Conservation (phyloP, 2,888 invertebrate species). For the Erynnis tages region DNA sequence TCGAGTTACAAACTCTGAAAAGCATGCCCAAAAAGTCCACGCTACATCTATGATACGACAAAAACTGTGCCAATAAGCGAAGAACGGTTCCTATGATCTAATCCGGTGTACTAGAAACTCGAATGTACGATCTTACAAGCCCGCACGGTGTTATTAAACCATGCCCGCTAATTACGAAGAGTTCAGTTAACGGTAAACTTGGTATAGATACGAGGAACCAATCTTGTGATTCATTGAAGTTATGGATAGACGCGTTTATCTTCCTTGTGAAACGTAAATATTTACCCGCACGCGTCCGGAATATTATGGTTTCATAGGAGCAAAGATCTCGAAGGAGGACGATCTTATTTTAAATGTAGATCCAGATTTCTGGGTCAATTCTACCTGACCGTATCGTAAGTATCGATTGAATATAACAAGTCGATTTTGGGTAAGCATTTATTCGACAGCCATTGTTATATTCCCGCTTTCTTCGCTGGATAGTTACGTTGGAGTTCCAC, state of each 20-base stretch:
- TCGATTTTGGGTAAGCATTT: background rate
- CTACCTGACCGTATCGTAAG: constrained; percentile 3
- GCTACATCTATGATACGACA: too few species aligned
- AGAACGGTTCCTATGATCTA: background rate
- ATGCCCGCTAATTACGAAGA: constrained; percentile 26
- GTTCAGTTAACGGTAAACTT: constrained; percentile 31
- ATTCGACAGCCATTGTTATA: background rate
- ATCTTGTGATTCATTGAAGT: constrained; percentile 9
- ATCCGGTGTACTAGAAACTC: constrained; percentile 18
- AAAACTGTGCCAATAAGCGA: background rate
- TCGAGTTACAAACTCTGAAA: too few species aligned
- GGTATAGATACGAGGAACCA: constrained; percentile 15
- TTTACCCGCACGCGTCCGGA: background rate
- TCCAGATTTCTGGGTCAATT: constrained; percentile 31
- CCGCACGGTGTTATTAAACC: constrained; percentile 8
- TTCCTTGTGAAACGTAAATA: constrained; percentile 12
- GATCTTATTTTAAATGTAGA: constrained; percentile 27
- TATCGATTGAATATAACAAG: constrained; percentile 15
- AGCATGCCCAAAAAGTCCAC: too few species aligned
- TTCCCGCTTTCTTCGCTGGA: background rate
- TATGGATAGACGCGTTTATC: background rate
- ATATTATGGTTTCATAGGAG: background rate
- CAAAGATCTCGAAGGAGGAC: constrained; percentile 20
- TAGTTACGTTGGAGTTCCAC: background rate
- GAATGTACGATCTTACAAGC: background rate